Percentiles rank a stretch among this genome's conserved stretches.
These are phyloP conservation scores for Agrotis clavis DNA, from an alignment of 2,888 invertebrate genomes.

Conservation along the genomic window DNA sequence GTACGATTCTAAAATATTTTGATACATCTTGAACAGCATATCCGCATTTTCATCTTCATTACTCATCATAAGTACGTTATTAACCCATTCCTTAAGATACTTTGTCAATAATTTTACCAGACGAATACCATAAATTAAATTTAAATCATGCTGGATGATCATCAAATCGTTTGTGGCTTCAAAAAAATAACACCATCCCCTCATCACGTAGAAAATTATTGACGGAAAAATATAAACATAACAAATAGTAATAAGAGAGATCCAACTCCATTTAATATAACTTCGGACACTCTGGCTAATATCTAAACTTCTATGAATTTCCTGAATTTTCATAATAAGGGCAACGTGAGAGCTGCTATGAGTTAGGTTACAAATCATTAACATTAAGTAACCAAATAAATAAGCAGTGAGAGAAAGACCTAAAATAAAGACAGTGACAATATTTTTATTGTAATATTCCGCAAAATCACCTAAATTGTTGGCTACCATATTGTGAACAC, in stretches of 20 bases:
- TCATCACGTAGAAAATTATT: not conserved
- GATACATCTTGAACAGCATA: not conserved
- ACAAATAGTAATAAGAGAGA: not conserved
- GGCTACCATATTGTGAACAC: fast-evolving
- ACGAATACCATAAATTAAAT: slow-evolving; percentile 14
- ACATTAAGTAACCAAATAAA: not conserved
- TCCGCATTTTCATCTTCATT: not conserved
- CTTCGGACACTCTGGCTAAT: not conserved
- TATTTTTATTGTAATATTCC: too few relatives aligned
- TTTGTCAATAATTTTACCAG: not conserved
- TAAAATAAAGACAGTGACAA: fast-evolving
- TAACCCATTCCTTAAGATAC: slow-evolving; percentile 6
- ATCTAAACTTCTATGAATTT: not conserved
- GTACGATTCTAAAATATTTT: slow-evolving; percentile 11
- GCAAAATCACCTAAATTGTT: fast-evolving
- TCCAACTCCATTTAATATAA: slow-evolving; percentile 16
- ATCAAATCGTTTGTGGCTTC: not conserved
- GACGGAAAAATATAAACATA: not conserved
- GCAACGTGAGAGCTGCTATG: not conserved
- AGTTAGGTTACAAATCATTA: not conserved
- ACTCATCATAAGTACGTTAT: not conserved
- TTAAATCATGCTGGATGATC: not conserved
- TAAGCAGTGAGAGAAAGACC: fast-evolving
- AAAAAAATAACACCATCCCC: fast-evolving
- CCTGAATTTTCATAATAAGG: slow-evolving; percentile 16